These are phyloP conservation scores for Drosophila bipectinata DNA, from an alignment of 1,140 invertebrate species.

Conservation along the genomic window DNA sequence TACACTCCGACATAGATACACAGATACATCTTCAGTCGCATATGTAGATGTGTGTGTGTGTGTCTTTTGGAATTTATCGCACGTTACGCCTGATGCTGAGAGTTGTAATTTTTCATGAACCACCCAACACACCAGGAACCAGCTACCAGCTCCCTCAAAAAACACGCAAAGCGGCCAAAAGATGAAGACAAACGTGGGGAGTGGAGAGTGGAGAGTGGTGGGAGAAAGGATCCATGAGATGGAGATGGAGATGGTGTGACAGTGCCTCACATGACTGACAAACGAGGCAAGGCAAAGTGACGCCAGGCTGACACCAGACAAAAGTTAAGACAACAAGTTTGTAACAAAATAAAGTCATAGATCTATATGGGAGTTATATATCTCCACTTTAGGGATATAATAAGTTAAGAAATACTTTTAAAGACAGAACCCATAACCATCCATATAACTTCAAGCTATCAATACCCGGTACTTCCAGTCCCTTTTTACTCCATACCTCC, in stretches of 20 bases:
- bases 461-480: too few relatives aligned
- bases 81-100: constrained; percentile 74
- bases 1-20: not conserved
- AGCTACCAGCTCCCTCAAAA: not conserved
- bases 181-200: constrained; percentile 2
- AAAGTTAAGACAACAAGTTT: constrained; percentile 16
- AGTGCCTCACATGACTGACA: constrained; percentile 42
- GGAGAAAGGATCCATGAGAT: not conserved
- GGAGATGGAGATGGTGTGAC: constrained; percentile 44
- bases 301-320: constrained; percentile 45
- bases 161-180: constrained; percentile 25
- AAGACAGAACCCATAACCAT: too few relatives aligned
- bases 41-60: constrained; percentile 15
- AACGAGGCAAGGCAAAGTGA: constrained; percentile 41
- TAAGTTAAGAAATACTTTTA: too few relatives aligned
- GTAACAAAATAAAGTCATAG: not conserved
- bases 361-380: too few relatives aligned
- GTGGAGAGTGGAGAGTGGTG: not conserved
- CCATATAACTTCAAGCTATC: too few relatives aligned
- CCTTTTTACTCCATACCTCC: too few relatives aligned
- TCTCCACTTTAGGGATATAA: too few relatives aligned
- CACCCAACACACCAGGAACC: constrained; percentile 12
- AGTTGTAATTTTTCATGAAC: constrained; percentile 79
- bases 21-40: too few relatives aligned
- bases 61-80: constrained; percentile 68